Evolutionary conservation across 2,113 vertebrate genomes (phyloP).

Genomic region (Solenodon paradoxus): DNA sequence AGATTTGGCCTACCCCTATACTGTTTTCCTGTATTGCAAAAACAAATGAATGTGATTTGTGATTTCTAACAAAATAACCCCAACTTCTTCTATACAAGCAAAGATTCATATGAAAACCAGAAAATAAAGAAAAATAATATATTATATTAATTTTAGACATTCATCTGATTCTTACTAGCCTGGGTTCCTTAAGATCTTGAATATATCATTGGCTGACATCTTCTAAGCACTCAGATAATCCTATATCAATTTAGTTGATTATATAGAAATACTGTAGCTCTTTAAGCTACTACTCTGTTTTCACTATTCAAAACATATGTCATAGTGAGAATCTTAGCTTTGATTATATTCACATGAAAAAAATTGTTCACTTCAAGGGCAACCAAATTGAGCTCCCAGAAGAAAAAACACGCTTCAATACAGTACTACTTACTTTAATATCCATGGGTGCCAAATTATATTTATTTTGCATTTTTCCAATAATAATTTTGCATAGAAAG

Average conservation of each 20-base stretch:
- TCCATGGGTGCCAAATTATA: not conserved
- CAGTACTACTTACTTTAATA: not conserved
- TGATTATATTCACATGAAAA: conserved; percentile 47
- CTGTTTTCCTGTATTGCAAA: not conserved
- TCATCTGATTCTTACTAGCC: conserved; percentile 10
- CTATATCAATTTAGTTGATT: conserved; percentile 42
- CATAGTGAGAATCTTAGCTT: not conserved
- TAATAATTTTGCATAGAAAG: conserved; percentile 28
- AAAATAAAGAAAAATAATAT: not conserved
- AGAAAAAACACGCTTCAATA: not conserved
- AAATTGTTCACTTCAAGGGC: conserved; percentile 23
- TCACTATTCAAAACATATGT: conserved; percentile 43
- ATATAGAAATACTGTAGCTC: not conserved
- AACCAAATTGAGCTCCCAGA: not conserved
- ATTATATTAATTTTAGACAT: conserved; percentile 34
- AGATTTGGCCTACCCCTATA: not conserved
- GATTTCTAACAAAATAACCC: not conserved
- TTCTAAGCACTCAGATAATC: conserved; percentile 45
- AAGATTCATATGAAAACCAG: not conserved
- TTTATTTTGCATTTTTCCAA: conserved; percentile 42
- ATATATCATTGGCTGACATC: conserved; percentile 4
- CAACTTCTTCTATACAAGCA: not conserved
- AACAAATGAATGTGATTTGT: not conserved
- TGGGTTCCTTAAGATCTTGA: not conserved
- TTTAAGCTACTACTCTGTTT: conserved; percentile 20